Evolutionary conservation across 2,797 vertebrate genomes (phyloP).

Genomic region (Pipistrellus pipistrellus): DNA sequence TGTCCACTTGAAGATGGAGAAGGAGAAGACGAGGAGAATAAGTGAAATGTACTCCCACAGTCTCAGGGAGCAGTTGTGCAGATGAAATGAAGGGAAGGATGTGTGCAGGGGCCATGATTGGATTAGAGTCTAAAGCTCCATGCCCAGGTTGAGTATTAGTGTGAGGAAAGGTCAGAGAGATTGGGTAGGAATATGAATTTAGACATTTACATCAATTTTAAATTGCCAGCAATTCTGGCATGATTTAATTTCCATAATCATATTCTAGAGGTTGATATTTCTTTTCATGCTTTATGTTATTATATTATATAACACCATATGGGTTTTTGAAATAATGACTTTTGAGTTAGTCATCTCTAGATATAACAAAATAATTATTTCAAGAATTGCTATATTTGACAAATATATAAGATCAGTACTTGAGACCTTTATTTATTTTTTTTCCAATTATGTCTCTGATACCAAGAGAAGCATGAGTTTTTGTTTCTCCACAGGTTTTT

Average conservation of each 20-base stretch:
- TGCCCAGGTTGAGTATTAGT: background rate
- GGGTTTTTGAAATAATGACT: background rate
- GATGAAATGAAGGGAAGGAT: background rate
- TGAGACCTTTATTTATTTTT: background rate
- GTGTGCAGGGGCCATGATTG: background rate
- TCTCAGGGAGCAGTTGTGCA: background rate
- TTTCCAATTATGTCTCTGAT: background rate
- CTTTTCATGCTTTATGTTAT: slow-evolving; percentile 40
- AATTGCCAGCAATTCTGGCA: background rate
- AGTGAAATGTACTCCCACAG: background rate
- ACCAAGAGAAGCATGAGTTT: slow-evolving; percentile 16
- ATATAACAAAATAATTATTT: slow-evolving; percentile 9
- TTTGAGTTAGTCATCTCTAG: slow-evolving; percentile 57
- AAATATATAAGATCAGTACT: background rate
- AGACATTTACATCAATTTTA: slow-evolving; percentile 3
- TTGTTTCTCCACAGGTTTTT: slow-evolving; percentile 23
- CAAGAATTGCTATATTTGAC: slow-evolving; percentile 33
- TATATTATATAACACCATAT: background rate
- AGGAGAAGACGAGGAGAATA: background rate
- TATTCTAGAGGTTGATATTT: slow-evolving; percentile 33
- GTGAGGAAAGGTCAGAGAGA: background rate
- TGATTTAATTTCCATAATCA: background rate
- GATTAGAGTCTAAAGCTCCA: background rate
- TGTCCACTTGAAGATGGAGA: background rate
- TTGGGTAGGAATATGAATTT: background rate